Base-by-base conservation (phyloP, 2,797 vertebrate species). In the Ctenochaetus hawaiiensis region DNA sequence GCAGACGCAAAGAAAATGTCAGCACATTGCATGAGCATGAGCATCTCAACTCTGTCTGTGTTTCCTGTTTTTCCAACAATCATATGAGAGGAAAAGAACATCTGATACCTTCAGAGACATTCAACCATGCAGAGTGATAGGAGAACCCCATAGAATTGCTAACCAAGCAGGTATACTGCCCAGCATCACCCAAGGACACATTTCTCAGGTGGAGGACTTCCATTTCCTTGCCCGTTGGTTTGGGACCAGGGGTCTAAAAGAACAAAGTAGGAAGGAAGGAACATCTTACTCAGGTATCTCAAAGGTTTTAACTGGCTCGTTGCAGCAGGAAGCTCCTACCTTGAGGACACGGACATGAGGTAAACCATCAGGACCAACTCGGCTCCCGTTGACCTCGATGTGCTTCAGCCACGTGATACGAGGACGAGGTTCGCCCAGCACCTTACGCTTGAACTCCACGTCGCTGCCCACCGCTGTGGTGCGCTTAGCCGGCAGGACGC, bases 51-150 rank as follows among this genome's bases (percentile, higher is more conserved):
- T 26, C 26, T 26, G 26, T 26, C 26, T 26, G 26, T 26, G 60
- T n/a, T n/a, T n/a, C n/a, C n/a, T n/a, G n/a, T n/a, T n/a, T n/a
- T n/a, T n/a, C n/a, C n/a, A n/a, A n/a, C n/a, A n/a, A n/a, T n/a
- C n/a, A n/a, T n/a, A n/a, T n/a, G n/a, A n/a, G n/a, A n/a, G n/a
- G n/a, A n/a, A 74, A 76, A 90, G 83, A 94, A 95, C 94, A 95
- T 94, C 96, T 97, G 96, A 96, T 99, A 99, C 98, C 98, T 99
- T 98, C 96, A 92, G 97, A 96, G 95, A 99, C 97, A 95, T 94
- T 98, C 97, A 99, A 97, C 98, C 98, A 99, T 98, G 98, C 98
- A 99, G 98, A 96, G 94, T 99, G 98, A 96, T 99, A 96, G 94
- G 98, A 99, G 95, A 95, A 96, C 96, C 98, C 98, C 96, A 99